phyloP scores from a whole-genome alignment of 2,888 invertebrate species.

The Agapostemon virescens region DNA sequence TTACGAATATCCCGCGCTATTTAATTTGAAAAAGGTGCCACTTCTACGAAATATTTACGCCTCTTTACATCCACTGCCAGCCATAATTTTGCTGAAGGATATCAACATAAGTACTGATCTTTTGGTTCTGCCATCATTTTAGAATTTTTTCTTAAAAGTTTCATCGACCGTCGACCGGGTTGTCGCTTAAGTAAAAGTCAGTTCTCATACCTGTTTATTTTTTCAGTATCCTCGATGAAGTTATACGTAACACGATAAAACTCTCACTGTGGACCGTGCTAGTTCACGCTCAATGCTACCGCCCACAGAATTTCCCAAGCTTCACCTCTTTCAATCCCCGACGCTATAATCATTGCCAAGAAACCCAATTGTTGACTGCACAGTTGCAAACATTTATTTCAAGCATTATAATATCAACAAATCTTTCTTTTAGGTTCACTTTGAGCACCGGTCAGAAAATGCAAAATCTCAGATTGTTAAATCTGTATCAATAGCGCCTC shows the following conservation, averaged over 20 bases:
- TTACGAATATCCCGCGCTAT: background rate
- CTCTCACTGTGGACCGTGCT: background rate
- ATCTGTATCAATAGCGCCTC: no score
- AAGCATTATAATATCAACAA: background rate
- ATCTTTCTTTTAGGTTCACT: background rate
- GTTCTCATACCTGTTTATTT: slow-evolving; percentile 23
- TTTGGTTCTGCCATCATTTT: background rate
- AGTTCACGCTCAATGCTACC: background rate
- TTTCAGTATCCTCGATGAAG: slow-evolving; percentile 12
- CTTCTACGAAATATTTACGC: background rate
- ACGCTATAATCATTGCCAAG: background rate
- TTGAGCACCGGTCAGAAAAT: no score
- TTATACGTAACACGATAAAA: slow-evolving; percentile 20
- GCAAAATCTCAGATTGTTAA: no score
- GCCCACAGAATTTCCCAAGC: background rate
- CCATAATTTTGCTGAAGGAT: background rate
- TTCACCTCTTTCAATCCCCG: background rate
- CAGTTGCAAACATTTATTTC: background rate
- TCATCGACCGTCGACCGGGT: background rate
- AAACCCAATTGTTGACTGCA: background rate
- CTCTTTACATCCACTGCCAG: background rate
- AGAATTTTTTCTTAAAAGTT: slow-evolving; percentile 15
- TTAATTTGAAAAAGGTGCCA: background rate
- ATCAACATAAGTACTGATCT: background rate
- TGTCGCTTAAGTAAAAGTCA: slow-evolving; percentile 20